phyloP scores from a whole-genome alignment of 64 coral and sea anemone species.

The Stichodactyla mertensii region DNA sequence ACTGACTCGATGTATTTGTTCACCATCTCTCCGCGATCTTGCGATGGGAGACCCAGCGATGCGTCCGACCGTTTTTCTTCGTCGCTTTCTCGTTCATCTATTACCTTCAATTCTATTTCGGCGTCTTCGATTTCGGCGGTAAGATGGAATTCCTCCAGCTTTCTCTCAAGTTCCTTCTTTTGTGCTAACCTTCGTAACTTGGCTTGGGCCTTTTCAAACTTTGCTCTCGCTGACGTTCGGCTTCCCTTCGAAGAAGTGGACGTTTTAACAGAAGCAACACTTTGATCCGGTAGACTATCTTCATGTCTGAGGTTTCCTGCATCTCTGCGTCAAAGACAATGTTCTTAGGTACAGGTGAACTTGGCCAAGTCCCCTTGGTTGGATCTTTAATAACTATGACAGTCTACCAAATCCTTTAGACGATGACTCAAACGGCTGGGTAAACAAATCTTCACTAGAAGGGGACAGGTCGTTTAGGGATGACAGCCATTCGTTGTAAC shows the following conservation, averaged over 20 bases:
- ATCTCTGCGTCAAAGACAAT: too few species aligned
- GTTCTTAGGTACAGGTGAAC: too few species aligned
- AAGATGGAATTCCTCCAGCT: constrained; percentile 3
- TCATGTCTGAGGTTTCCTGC: too few species aligned
- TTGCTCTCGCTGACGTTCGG: constrained; percentile 27
- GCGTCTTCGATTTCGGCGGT: constrained; percentile 12
- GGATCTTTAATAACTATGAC: constrained; percentile 13
- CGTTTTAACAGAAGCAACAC: constrained; percentile 21
- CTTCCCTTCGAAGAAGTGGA: constrained; percentile 15
- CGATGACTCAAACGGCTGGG: constrained; percentile 1
- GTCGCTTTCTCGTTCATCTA: constrained; percentile 10
- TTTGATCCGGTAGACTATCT: constrained; percentile 21
- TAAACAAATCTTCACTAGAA: too few species aligned
- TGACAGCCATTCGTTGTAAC: constrained; percentile 24
- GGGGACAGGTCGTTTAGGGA: neutral
- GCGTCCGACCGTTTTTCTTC: neutral
- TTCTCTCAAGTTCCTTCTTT: constrained; percentile 15
- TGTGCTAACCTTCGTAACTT: neutral
- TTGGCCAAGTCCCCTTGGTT: neutral
- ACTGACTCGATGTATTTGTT: neutral
- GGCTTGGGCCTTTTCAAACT: constrained; percentile 36
- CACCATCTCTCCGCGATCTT: neutral
- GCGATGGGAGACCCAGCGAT: neutral
- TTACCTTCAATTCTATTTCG: constrained; percentile 22
- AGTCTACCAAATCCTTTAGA: constrained; percentile 2